Conservation (phyloP, 2,888 invertebrate species). For the Chrysomela aeneicollis region DNA sequence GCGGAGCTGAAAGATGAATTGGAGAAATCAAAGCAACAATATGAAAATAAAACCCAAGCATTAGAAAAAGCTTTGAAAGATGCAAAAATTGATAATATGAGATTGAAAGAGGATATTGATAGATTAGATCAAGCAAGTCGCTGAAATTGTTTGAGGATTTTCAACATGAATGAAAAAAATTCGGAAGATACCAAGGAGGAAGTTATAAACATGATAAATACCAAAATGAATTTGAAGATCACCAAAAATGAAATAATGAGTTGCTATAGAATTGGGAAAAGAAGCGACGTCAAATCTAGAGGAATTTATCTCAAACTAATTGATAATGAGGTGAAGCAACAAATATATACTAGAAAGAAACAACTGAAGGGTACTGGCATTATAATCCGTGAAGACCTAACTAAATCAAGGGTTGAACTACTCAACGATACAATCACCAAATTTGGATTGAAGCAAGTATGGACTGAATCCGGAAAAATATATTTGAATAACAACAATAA, state of each 20-base stretch:
- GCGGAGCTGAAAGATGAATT: conserved; percentile 14
- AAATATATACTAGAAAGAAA: background rate
- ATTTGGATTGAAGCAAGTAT: conserved; percentile 6
- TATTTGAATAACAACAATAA: conserved; percentile 11
- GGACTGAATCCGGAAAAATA: conserved; percentile 9
- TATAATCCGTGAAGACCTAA: conserved; percentile 10
- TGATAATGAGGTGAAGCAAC: conserved; percentile 9
- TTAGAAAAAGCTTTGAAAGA: conserved; percentile 1
- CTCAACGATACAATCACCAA: background rate
- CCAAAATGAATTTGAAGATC: conserved; percentile 1
- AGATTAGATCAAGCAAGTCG: conserved; percentile 13
- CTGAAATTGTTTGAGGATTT: conserved; percentile 6
- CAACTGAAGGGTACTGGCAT: background rate
- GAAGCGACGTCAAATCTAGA: conserved; percentile 51
- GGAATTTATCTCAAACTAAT: conserved; percentile 7
- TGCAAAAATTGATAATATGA: background rate
- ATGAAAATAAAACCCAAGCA: background rate
- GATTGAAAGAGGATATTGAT: conserved; percentile 8
- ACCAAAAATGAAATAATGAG: conserved; percentile 8
- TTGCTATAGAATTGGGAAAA: conserved; percentile 74
- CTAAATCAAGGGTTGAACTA: conserved; percentile 8
- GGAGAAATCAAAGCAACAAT: background rate
- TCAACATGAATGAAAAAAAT: no score
- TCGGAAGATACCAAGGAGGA: conserved; percentile 1
- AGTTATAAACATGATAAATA: background rate